phyloP scores from a whole-genome alignment of 1,140 invertebrate species.

The Mylabris phalerata region DNA sequence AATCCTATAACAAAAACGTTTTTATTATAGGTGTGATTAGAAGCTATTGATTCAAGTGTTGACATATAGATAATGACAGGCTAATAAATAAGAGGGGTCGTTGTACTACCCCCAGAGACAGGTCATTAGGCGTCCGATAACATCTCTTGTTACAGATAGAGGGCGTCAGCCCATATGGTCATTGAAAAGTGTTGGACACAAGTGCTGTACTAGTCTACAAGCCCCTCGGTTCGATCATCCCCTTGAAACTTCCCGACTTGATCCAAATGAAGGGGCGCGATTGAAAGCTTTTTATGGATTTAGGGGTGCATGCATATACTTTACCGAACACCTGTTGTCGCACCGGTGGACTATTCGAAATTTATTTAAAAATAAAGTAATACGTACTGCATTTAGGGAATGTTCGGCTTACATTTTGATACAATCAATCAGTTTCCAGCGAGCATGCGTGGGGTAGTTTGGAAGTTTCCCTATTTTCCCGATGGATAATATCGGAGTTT shows the following conservation, averaged over 20 bases:
- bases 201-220: constrained; percentile 26
- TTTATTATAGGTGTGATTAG: too few relatives aligned
- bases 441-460: constrained; percentile 3
- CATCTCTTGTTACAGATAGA: constrained; percentile 37
- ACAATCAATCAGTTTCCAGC: background rate
- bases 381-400: too few relatives aligned
- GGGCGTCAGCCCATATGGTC: constrained; percentile 35
- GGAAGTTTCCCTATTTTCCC: background rate
- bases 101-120: constrained; percentile 26
- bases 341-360: background rate
- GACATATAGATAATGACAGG: constrained; percentile 36
- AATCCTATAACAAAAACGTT: too few relatives aligned
- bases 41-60: constrained; percentile 34
- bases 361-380: too few relatives aligned
- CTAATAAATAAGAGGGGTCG: constrained; percentile 32
- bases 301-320: constrained; percentile 3
- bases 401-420: too few relatives aligned
- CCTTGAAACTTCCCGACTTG: too few relatives aligned
- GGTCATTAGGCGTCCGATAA: constrained; percentile 39
- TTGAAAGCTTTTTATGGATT: constrained; percentile 17
- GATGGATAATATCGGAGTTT: background rate
- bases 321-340: constrained; percentile 29
- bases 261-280: too few relatives aligned
- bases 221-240: background rate
- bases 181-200: constrained; percentile 32